Conservation (phyloP, 2,888 invertebrate genomes). For the Thereva unica region DNA sequence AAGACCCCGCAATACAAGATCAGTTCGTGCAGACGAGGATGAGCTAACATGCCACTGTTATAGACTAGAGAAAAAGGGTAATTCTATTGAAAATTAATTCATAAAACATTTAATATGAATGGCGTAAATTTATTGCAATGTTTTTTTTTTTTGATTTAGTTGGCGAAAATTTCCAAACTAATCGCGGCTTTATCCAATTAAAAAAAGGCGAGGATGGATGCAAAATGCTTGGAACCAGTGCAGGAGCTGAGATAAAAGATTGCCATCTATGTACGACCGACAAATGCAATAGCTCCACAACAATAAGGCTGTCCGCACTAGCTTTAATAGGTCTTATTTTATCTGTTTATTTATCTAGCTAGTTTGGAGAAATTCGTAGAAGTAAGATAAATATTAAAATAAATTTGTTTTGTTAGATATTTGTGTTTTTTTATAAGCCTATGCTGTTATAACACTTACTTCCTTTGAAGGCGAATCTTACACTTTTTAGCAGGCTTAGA, state of each 20-base stretch:
- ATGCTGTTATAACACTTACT: background rate
- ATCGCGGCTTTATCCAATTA: background rate
- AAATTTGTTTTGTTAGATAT: background rate
- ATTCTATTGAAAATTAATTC: background rate
- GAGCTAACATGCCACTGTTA: slow-evolving; percentile 5
- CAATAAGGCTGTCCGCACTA: background rate
- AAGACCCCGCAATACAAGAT: background rate
- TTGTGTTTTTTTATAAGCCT: background rate
- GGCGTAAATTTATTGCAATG: background rate
- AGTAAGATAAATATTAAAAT: background rate
- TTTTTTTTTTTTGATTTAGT: slow-evolving; percentile 15
- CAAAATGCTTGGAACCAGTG: background rate
- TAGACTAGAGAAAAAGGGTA: slow-evolving; percentile 11
- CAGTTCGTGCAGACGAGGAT: background rate
- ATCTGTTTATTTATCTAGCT: background rate
- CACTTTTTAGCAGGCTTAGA: too few species aligned
- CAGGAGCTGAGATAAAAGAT: background rate
- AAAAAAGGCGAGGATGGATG: background rate
- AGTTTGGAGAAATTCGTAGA: background rate
- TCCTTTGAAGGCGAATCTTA: background rate
- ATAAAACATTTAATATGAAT: background rate
- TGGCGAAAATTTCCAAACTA: background rate
- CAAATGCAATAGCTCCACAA: slow-evolving; percentile 17
- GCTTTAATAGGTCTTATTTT: slow-evolving; percentile 7
- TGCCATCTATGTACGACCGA: slow-evolving; percentile 6